Evolutionary conservation across 2,113 vertebrate species (phyloP), one percentile per base, ranked within the genome.

Genomic region (Rutilus rutilus): DNA sequence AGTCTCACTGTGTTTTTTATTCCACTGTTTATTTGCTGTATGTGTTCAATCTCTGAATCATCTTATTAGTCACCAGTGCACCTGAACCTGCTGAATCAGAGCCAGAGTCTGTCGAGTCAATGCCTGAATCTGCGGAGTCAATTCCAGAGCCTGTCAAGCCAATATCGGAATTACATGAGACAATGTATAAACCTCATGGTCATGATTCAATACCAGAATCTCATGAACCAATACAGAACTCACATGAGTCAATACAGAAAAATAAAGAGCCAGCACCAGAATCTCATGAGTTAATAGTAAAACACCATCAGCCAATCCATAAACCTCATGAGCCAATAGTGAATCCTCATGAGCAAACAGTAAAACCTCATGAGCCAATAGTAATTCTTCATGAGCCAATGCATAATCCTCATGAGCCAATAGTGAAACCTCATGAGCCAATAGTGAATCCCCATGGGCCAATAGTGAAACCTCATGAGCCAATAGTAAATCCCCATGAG

Each of bases 61-160:
- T 80, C 17, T 64, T 64, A 45, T 80, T 45, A 80, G 78, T 80
- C 59, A 64, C 57, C 33, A 79, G 57, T 17, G 12, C 54, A 60
- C 78, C 39, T 60, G 77, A 79, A 39, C 45, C 50, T 10, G 7
- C n/a, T 30, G 54, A 57, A 50, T 78, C 75, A 57, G 30, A 17
- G 17, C 33, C 17, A 14, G 57, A 83, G 23, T 59, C 81, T 25
- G 2, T 11, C 7, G 14, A 39, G 12, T 50, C 50, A 73, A 33
- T 30, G 79, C 27, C 65, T 39, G 3, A 39, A 50, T 65, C 42
- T 64, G 30, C 27, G 0, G 27, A 33, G 19, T 17, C 65, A 7
- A 5, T 52, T 54, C 17, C 47, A 54, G 64, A 73, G n/a, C 17
- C 59, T 30, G 39, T 21, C 23, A 42, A 65, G 65, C 1, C 65